Percentiles rank a stretch among this genome's conserved stretches.
These are phyloP conservation scores for Hybognathus amarus DNA, from an alignment of 2,797 vertebrate species.

Conservation along the genomic window DNA sequence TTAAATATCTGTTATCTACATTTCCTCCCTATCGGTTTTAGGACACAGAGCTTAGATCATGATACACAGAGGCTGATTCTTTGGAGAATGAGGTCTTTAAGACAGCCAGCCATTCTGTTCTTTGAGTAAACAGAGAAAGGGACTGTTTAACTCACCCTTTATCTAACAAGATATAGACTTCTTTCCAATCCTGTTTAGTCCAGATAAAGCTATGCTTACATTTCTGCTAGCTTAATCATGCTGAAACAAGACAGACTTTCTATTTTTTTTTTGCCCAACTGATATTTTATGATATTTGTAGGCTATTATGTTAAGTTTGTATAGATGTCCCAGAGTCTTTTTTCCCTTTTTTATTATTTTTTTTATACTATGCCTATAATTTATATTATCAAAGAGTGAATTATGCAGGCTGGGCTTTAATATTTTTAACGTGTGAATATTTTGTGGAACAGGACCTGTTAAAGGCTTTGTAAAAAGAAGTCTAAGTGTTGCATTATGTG, in stretches of 20 bases:
- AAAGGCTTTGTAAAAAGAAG: slow-evolving; percentile 68
- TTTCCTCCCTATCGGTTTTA: slow-evolving; percentile 40
- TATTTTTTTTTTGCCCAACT: slow-evolving; percentile 54
- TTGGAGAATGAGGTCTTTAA: slow-evolving; percentile 49
- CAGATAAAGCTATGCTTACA: slow-evolving; percentile 54
- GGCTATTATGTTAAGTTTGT: slow-evolving; percentile 43
- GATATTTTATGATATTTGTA: slow-evolving; percentile 54
- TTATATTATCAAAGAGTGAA: slow-evolving; percentile 67
- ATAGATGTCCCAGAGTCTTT: slow-evolving; percentile 57
- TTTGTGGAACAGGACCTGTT: slow-evolving; percentile 66
- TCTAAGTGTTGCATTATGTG: slow-evolving; percentile 64
- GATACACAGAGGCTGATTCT: slow-evolving; percentile 51
- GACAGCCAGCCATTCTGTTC: slow-evolving; percentile 18
- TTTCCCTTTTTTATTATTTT: no score
- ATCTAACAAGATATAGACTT: slow-evolving; percentile 53
- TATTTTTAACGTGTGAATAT: slow-evolving; percentile 54
- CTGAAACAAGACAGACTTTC: slow-evolving; percentile 62
- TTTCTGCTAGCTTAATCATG: slow-evolving; percentile 63
- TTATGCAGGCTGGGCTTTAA: slow-evolving; percentile 64
- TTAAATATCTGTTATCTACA: slow-evolving; percentile 56
- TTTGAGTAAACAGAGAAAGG: slow-evolving; percentile 47
- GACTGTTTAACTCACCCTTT: slow-evolving; percentile 55
- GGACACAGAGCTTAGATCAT: slow-evolving; percentile 48
- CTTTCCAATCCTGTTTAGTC: slow-evolving; percentile 52
- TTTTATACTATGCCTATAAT: slow-evolving; percentile 50